phyloP scores from a whole-genome alignment of 2,797 vertebrate genomes.

The Acipenser transmontanus region DNA sequence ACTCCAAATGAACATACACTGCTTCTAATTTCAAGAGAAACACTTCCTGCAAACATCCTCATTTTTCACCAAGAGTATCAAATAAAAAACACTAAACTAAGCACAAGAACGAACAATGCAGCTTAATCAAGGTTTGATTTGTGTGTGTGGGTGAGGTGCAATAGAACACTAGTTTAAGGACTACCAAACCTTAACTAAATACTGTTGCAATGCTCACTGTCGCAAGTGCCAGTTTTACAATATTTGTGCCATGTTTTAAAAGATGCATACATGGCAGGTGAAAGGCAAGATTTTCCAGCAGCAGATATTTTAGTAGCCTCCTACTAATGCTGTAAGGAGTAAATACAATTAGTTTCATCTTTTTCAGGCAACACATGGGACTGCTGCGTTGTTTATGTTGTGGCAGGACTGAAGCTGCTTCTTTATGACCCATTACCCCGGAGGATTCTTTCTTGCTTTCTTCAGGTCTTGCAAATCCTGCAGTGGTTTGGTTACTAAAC shows the following conservation, averaged over 20 bases:
- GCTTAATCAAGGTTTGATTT: no score
- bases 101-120: no score
- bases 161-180: no score
- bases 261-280: not conserved
- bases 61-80: no score
- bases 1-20: no score
- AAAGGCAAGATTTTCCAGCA: not conserved
- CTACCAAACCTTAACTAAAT: no score
- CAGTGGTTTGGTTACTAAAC: constrained; percentile 96
- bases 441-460: constrained; percentile 88
- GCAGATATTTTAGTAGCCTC: not conserved
- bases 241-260: not conserved
- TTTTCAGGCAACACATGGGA: constrained; percentile 82
- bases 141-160: no score
- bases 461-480: constrained; percentile 93
- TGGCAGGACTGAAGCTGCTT: constrained; percentile 78
- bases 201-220: no score
- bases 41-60: no score
- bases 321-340: constrained; percentile 63
- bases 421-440: constrained; percentile 98
- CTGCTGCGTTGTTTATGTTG: constrained; percentile 61
- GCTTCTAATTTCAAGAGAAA: no score
- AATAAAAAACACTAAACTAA: no score
- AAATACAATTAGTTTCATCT: constrained; percentile 72
- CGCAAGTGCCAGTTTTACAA: no score